These are phyloP conservation scores for Penaeus monodon DNA, from an alignment of 2,888 invertebrate genomes.

Conservation along the genomic window DNA sequence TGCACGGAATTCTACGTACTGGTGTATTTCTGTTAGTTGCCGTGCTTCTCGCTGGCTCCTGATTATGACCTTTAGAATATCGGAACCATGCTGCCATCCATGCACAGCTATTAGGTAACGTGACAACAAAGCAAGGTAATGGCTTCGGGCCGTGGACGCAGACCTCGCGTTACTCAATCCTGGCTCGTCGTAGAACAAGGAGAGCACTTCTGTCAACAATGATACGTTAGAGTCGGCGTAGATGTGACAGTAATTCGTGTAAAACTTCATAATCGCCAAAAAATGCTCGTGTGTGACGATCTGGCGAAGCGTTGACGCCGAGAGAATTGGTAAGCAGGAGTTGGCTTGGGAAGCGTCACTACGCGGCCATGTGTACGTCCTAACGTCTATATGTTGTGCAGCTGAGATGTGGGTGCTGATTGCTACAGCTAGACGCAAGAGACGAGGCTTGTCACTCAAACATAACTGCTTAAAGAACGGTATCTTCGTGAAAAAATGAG, in stretches of 20 bases:
- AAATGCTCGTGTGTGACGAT: slow-evolving; percentile 4
- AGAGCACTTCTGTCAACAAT: slow-evolving; percentile 1
- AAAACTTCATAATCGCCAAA: slow-evolving; percentile 9
- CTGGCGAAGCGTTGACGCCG: background rate
- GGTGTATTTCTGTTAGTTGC: background rate
- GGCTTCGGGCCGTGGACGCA: background rate
- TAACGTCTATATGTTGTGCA: background rate
- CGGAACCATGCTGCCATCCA: slow-evolving; percentile 1
- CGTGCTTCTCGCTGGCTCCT: slow-evolving; percentile 6
- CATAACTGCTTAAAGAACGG: background rate
- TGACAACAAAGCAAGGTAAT: slow-evolving; percentile 1
- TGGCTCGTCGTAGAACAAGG: background rate
- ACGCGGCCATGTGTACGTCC: slow-evolving; percentile 3
- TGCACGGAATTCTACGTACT: slow-evolving; percentile 3
- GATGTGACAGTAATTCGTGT: slow-evolving; percentile 2
- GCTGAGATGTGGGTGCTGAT: slow-evolving; percentile 16
- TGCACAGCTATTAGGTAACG: slow-evolving; percentile 14
- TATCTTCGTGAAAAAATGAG: background rate
- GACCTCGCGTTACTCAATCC: background rate
- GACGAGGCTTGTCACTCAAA: background rate
- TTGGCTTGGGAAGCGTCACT: background rate
- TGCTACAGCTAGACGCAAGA: slow-evolving; percentile 12
- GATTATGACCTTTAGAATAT: background rate
- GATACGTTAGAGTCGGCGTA: slow-evolving; percentile 2
- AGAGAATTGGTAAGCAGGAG: background rate